A percentile compares a stretch with the other conserved stretches of the same genome.
These are phyloP conservation scores for Linnaemya tessellans DNA, from an alignment of 2,888 invertebrate species.

Conservation along the genomic window DNA sequence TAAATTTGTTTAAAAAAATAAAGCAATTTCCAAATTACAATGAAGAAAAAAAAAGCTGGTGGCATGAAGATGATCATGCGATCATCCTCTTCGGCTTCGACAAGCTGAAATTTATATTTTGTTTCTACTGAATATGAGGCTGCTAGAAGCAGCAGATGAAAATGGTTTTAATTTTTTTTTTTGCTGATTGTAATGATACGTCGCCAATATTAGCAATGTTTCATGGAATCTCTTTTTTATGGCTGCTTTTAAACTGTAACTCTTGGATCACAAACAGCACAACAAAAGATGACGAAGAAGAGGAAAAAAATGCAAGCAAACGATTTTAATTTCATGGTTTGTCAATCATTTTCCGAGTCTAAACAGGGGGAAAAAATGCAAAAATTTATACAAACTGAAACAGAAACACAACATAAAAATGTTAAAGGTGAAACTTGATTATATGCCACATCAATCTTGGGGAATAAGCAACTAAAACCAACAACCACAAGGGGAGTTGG, in stretches of 20 bases:
- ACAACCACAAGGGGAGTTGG: conserved; percentile 33
- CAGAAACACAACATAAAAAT: conserved; percentile 64
- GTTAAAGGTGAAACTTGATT: conserved; percentile 73
- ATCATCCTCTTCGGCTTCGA: conserved; percentile 58
- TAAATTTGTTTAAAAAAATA: conserved; percentile 58
- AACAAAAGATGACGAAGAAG: background rate
- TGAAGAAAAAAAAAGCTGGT: conserved; percentile 31
- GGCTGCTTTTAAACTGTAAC: conserved; percentile 67
- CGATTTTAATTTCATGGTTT: conserved; percentile 79
- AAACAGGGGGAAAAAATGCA: conserved; percentile 36
- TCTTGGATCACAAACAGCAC: conserved; percentile 21
- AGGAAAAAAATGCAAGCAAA: conserved; percentile 22
- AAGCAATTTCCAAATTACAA: conserved; percentile 53
- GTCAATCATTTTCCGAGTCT: conserved; percentile 77
- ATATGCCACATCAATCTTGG: conserved; percentile 66
- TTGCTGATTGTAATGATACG: conserved; percentile 52
- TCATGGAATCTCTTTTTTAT: conserved; percentile 65
- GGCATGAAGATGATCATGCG: conserved; percentile 62
- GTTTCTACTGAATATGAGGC: conserved; percentile 22
- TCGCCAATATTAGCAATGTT: conserved; percentile 56
- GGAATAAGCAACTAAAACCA: conserved; percentile 27
- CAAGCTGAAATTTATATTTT: conserved; percentile 58
- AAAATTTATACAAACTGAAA: conserved; percentile 51
- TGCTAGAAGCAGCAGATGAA: conserved; percentile 53
- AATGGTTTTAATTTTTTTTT: no score